phyloP scores from a whole-genome alignment of 1,140 invertebrate genomes.

The Calliopsis andreniformis region DNA sequence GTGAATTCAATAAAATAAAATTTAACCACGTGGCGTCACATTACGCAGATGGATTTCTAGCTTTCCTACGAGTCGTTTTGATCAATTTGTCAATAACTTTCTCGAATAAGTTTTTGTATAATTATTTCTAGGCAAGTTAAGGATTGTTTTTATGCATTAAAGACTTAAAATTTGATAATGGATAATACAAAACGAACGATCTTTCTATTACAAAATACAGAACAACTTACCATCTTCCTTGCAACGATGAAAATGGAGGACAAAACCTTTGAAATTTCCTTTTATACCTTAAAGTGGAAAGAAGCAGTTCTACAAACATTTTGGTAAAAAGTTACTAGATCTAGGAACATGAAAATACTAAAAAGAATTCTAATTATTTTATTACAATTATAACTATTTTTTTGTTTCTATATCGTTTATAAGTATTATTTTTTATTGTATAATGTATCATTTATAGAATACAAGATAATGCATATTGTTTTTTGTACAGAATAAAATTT shows the following conservation, averaged over 20 bases:
- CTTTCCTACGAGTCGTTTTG: background rate
- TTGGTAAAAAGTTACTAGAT: background rate
- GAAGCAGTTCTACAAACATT: background rate
- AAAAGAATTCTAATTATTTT: background rate
- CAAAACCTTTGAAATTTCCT: background rate
- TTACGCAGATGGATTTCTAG: background rate
- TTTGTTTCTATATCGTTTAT: background rate
- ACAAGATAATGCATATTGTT: background rate
- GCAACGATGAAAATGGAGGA: slow-evolving; percentile 69
- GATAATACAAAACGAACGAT: no score
- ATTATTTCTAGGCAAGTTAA: background rate
- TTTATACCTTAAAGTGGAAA: background rate
- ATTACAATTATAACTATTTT: background rate
- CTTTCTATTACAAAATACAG: no score
- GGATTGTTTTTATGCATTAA: no score
- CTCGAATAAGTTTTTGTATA: background rate
- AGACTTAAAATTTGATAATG: no score
- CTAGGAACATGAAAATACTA: background rate
- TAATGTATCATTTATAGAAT: background rate
- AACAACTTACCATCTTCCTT: slow-evolving; percentile 62
- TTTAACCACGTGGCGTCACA: slow-evolving; percentile 16
- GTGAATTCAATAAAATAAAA: background rate
- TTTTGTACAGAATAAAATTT: background rate
- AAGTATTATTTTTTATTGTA: background rate
- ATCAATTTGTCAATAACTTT: background rate